Evolutionary conservation across 2,797 vertebrate genomes (phyloP).

Genomic region (Monodelphis domestica): DNA sequence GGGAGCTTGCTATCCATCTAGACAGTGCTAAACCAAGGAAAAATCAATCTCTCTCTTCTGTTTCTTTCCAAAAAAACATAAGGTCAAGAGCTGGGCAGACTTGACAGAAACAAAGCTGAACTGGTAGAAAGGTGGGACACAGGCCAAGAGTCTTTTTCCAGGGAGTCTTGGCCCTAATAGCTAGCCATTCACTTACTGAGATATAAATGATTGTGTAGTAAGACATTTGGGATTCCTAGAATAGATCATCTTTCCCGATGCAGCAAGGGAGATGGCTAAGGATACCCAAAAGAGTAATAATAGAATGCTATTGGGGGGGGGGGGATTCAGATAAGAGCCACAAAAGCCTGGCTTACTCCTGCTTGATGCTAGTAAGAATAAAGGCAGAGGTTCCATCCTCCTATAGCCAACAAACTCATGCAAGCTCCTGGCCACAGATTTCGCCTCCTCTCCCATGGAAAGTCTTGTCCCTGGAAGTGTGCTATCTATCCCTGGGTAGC

Average conservation of each 20-base stretch:
- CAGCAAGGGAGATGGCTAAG: neutral
- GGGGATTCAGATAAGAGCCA: neutral
- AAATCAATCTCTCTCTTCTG: neutral
- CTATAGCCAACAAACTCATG: neutral
- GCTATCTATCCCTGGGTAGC: neutral
- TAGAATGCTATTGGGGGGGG: neutral
- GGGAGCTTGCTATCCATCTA: constrained; percentile 71
- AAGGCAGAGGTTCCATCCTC: neutral
- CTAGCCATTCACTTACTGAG: neutral
- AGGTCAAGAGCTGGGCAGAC: neutral
- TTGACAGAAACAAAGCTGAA: neutral
- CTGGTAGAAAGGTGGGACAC: neutral
- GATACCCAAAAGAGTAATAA: neutral
- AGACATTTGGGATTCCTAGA: neutral
- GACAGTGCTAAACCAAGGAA: neutral
- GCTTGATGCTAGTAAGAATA: neutral
- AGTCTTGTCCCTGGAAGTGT: neutral
- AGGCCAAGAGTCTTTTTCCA: neutral
- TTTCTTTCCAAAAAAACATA: neutral
- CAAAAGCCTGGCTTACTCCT: neutral
- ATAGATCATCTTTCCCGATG: neutral
- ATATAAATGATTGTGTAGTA: neutral
- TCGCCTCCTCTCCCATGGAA: neutral
- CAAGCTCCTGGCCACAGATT: neutral
- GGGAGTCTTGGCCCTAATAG: neutral